phyloP scores from a whole-genome alignment of 2,888 invertebrate species.

The Plutella xylostella region DNA sequence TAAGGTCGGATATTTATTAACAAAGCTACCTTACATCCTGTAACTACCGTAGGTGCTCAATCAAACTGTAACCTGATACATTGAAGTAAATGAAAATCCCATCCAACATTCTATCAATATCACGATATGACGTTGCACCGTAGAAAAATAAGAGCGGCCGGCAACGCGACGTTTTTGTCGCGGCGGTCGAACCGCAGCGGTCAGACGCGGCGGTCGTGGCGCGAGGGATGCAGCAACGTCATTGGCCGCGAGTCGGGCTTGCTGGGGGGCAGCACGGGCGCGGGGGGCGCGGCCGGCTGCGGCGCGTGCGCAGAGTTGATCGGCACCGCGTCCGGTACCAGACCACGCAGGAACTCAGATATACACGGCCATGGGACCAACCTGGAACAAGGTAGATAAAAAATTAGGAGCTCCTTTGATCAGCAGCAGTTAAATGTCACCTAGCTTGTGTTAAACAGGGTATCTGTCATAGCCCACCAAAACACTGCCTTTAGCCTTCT shows the following conservation, averaged over 20 bases:
- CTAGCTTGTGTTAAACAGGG: too few relatives aligned
- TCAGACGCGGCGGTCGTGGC: constrained; percentile 48
- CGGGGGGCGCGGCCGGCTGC: constrained; percentile 9
- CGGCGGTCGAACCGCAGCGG: constrained; percentile 6
- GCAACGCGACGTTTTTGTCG: too few relatives aligned
- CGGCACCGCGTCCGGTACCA: constrained; percentile 80
- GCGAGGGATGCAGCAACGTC: constrained; percentile 42
- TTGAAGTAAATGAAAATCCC: too few relatives aligned
- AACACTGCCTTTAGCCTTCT: too few relatives aligned
- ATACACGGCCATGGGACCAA: constrained; percentile 78
- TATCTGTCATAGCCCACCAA: too few relatives aligned
- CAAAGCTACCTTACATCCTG: neutral
- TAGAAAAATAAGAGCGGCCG: neutral
- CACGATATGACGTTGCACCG: neutral
- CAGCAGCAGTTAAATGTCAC: too few relatives aligned
- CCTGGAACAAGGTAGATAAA: constrained; percentile 66
- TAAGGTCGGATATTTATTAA: neutral
- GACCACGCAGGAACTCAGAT: constrained; percentile 72
- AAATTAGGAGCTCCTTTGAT: too few relatives aligned
- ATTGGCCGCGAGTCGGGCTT: constrained; percentile 46
- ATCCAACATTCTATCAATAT: neutral
- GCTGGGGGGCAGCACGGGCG: constrained; percentile 12
- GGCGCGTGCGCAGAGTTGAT: constrained; percentile 14
- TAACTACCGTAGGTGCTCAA: constrained; percentile 1
- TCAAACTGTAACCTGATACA: neutral